Conservation (phyloP, 2,113 vertebrate species). For the Beaufortia kweichowensis region DNA sequence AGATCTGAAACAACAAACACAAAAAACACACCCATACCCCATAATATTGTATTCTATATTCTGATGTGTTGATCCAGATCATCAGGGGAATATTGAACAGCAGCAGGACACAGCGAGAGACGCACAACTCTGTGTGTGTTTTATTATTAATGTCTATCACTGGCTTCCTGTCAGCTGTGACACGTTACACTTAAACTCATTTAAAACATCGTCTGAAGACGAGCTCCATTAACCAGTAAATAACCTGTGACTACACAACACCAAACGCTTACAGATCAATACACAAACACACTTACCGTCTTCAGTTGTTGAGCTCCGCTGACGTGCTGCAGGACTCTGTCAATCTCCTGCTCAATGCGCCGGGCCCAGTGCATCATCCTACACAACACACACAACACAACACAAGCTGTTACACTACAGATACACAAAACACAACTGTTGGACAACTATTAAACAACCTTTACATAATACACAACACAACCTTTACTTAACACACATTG, state of each 20-base stretch:
- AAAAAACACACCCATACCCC: background rate
- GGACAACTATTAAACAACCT: too few relatives aligned
- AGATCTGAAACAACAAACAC: slow-evolving; percentile 80
- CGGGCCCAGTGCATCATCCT: slow-evolving; percentile 98
- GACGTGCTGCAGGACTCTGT: slow-evolving; percentile 95
- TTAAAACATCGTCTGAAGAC: background rate
- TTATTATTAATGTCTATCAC: slow-evolving; percentile 5
- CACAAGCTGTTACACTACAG: slow-evolving; percentile 1
- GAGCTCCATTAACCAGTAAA: slow-evolving; percentile 11
- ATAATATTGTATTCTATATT: too few relatives aligned
- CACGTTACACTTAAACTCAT: background rate
- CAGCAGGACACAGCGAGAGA: background rate
- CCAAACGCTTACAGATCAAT: slow-evolving; percentile 10
- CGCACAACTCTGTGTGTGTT: background rate
- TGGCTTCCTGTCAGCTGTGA: slow-evolving; percentile 22
- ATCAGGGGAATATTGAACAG: background rate
- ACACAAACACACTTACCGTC: slow-evolving; percentile 78
- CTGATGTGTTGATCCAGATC: too few relatives aligned
- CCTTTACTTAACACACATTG: too few relatives aligned
- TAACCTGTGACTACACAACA: slow-evolving; percentile 1
- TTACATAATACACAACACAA: too few relatives aligned
- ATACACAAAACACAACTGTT: too few relatives aligned
- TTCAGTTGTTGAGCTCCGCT: slow-evolving; percentile 93
- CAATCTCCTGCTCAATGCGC: slow-evolving; percentile 95
- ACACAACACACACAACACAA: slow-evolving; percentile 65